Base-by-base conservation (phyloP, 2,888 invertebrate species). In the Dusona sp. region DNA sequence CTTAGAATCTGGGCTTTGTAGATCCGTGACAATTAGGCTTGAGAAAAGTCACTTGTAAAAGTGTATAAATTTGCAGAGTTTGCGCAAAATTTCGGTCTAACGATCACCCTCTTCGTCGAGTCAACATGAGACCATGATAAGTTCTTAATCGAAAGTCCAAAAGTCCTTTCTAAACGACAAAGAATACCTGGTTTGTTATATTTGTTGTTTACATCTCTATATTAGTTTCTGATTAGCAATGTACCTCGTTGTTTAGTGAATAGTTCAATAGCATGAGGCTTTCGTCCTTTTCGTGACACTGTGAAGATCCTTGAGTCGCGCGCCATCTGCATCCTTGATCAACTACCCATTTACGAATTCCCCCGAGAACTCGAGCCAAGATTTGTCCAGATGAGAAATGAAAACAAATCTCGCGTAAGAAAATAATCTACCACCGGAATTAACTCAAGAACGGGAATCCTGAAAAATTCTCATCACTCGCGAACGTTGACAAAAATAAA, bases 301-400 rank as follows among this genome's bases (percentile, higher is more conserved):
- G 33, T 54, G 54, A 75, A 83, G 72, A 83, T 77, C 65, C 67
- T 78, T 36, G 87, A 87, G 16, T 68, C 45, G 64, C 78, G 87
- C 81, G 86, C 84, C 87, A 87, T 87, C 84, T 84, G 87, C 79
- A 11, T 78, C 38, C 78, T 70, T 42, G 22, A 13, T 38, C 22
- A 67, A 48, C 70, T 68, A 72, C 33, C 51, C 25, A 22, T 36
- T 64, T 61, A 42, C 8, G 9, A 51, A n/a, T n/a, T 51, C 11
- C 38, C 38, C 51, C 8, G 4, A 64, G 19, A 51, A 22, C 51
- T 51, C 67, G 51, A 22, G 36, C n/a, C 25, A 11, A 45, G 45
- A 75, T 38, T 64, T 25, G 16, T 64, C 29, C 19, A n/a, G 7
- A 1, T 29, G 7, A 48, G 22, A 25, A 16, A 11, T 22, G 8